Percentiles rank a stretch among this genome's conserved stretches.
phyloP scores from a whole-genome alignment of 2,888 invertebrate species.

The Cryptocephalus moraei region DNA sequence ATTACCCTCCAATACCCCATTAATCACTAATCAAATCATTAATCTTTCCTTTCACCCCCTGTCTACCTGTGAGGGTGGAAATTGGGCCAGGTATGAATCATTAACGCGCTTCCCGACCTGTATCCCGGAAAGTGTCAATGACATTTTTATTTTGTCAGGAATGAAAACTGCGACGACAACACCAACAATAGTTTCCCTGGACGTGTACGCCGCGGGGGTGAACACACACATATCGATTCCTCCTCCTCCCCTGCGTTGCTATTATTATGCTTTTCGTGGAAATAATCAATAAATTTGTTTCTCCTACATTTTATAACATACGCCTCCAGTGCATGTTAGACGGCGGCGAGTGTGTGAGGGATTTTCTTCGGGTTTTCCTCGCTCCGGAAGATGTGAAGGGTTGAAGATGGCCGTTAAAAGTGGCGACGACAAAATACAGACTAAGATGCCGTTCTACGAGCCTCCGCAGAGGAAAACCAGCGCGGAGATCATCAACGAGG shows the following conservation, averaged over 20 bases:
- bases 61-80: no score
- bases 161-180: no score
- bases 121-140: constrained; percentile 11
- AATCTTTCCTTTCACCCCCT: no score
- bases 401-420: constrained; percentile 17
- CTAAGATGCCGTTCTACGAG: constrained; percentile 46
- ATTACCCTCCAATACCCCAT: no score
- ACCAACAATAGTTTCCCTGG: no score
- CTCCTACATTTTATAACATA: neutral
- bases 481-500: constrained; percentile 72
- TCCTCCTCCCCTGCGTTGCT: constrained; percentile 23
- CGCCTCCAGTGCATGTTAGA: no score
- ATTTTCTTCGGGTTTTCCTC: no score
- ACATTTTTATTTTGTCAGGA: constrained; percentile 3
- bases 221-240: constrained; percentile 14
- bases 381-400: neutral
- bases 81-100: neutral
- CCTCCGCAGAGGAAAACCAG: constrained; percentile 59
- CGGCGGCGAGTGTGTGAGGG: neutral
- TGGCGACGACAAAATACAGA: constrained; percentile 13
- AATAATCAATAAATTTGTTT: constrained; percentile 30
- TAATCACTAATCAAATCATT: no score
- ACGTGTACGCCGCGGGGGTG: neutral
- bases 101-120: neutral
- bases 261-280: constrained; percentile 21